These are phyloP conservation scores for Sabatieria punctata DNA, from an alignment of 2,888 invertebrate genomes.

Conservation along the genomic window DNA sequence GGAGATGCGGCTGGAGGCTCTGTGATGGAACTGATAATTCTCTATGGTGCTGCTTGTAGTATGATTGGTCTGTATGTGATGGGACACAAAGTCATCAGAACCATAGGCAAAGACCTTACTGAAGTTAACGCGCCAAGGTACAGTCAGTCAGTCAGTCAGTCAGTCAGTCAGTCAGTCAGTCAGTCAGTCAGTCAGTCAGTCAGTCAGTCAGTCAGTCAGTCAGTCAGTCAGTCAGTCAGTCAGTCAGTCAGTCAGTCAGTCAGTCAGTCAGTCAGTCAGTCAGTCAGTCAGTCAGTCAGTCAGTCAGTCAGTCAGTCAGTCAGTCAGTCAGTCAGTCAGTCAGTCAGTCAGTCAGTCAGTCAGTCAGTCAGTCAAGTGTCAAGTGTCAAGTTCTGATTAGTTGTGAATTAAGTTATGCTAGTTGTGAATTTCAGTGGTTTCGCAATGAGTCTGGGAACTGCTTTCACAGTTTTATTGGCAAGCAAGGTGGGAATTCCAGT, in stretches of 20 bases:
- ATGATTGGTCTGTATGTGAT: conserved; percentile 11
- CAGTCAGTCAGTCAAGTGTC: too few species aligned
- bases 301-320: too few species aligned
- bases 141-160: not conserved
- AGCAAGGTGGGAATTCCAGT: conserved; percentile 16
- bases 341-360: too few species aligned
- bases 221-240: too few species aligned
- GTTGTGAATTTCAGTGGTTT: conserved; percentile 17
- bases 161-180: not conserved
- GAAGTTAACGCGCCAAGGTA: conserved; percentile 11
- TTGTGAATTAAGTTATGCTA: too few species aligned
- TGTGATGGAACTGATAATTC: conserved; percentile 1
- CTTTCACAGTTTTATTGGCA: conserved; percentile 21
- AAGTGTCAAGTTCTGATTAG: too few species aligned
- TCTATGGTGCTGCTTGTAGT: conserved; percentile 11
- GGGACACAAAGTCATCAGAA: conserved; percentile 13
- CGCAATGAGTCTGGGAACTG: conserved; percentile 21
- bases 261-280: too few species aligned
- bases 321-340: too few species aligned
- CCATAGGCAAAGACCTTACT: conserved; percentile 12
- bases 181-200: not conserved
- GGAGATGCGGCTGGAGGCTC: not conserved
- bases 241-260: too few species aligned
- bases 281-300: too few species aligned
- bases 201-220: not conserved